A percentile compares a stretch with the other conserved stretches of the same genome.
These are phyloP conservation scores for Fissipunctia ypsillon DNA, from an alignment of 2,888 invertebrate genomes.

Conservation along the genomic window DNA sequence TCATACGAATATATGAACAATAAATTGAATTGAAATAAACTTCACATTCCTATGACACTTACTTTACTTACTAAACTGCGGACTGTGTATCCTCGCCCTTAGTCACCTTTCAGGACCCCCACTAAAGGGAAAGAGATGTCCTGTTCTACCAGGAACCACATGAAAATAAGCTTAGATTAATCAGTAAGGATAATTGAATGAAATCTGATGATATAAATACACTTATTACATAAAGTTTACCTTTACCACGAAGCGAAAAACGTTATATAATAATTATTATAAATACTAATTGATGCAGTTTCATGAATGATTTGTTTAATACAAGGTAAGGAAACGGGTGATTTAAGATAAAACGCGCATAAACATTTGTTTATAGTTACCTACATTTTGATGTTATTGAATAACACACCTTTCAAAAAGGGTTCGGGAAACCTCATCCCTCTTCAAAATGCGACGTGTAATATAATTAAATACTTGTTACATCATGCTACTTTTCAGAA, in stretches of 20 bases:
- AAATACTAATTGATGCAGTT: slow-evolving; percentile 1
- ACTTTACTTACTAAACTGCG: background rate
- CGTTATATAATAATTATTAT: background rate
- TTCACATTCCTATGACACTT: background rate
- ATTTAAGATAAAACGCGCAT: slow-evolving; percentile 8
- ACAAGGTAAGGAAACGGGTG: slow-evolving; percentile 23
- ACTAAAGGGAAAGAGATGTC: background rate
- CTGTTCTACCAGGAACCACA: background rate
- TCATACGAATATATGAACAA: background rate
- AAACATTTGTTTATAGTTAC: background rate
- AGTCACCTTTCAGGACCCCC: background rate
- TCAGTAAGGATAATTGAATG: slow-evolving; percentile 29
- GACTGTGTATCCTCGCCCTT: background rate
- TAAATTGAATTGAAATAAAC: accelerated
- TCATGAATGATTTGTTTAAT: slow-evolving; percentile 38
- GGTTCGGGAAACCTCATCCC: slow-evolving; percentile 40
- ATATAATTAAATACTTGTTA: slow-evolving; percentile 48
- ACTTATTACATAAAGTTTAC: slow-evolving; percentile 13
- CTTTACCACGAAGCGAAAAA: background rate
- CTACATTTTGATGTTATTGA: slow-evolving; percentile 32
- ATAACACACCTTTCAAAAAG: slow-evolving; percentile 44
- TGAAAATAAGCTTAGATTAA: background rate
- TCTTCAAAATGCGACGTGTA: slow-evolving; percentile 48
- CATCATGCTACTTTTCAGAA: slow-evolving; percentile 21
- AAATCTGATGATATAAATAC: slow-evolving; percentile 34